Base-by-base conservation (phyloP, 2,797 vertebrate genomes). In the Hozukius guyotensis region DNA sequence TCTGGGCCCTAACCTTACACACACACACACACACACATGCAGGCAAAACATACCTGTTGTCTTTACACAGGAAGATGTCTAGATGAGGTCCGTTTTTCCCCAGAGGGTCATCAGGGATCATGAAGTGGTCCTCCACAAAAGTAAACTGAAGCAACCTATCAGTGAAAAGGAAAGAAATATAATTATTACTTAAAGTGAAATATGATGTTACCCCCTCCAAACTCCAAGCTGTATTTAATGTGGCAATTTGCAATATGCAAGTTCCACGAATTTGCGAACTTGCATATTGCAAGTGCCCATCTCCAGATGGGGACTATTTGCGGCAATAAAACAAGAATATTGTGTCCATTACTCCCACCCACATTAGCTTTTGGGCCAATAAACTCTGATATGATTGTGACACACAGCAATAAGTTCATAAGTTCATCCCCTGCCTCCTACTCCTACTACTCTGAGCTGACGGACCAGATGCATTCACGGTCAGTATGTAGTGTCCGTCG, bases 61-160 rank as follows among this genome's bases (percentile, higher is more conserved):
- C 94, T 87, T 95, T 97, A 66, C 80, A 90, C 72, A 99, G 96
- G 89, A 99, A 99, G 57, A 92, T 81, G 74, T 99, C 96, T 38
- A 99, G 87, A 70, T 96, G 95, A 65, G 98, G 98, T n/a, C 98
- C 98, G 1, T 96, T 88, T 90, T 96, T 97, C 77, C 98, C 98
- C 88, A 99, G 94, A 29, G 98, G 98, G 91, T 99, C 98, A 81
- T 99, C 98, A 13, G 98, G 98, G 94, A 99, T 97, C 98, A 99
- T 99, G 92, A 99, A 99, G 89, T 97, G 97, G 88, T 99, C 98
- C 86, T 97, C 98, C 57, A 95, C 98, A 83, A 99, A 99, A 2
- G 98, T 99, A 76, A 97, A 99, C 90, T 97, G 98, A 63, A 99
- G 97, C 83, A 99, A 94, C 87, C 98, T 99, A 86, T 32, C 22